Evolutionary conservation across 2,797 vertebrate genomes (phyloP).

Genomic region (Anguilla obscura): DNA sequence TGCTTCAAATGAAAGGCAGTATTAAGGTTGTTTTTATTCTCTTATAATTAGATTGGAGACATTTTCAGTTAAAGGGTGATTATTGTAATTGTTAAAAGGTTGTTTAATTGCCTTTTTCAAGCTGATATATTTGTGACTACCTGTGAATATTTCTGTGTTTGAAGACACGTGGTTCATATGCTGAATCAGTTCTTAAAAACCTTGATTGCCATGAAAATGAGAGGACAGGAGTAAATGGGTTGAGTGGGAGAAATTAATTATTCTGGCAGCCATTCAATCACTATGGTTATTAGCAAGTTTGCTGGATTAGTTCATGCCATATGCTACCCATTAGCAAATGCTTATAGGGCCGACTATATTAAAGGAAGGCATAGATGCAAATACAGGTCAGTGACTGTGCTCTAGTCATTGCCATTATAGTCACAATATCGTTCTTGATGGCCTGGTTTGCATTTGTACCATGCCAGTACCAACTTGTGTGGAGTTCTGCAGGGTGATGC

Average conservation of each 20-base stretch:
- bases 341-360: background rate
- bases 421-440: background rate
- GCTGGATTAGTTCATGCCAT: background rate
- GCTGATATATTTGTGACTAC: background rate
- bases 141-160: background rate
- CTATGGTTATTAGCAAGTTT: background rate
- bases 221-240: background rate
- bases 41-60: background rate
- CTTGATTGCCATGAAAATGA: background rate
- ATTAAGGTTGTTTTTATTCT: constrained; percentile 3
- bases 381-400: background rate
- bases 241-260: background rate
- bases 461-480: background rate
- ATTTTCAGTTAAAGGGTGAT: background rate
- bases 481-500: background rate
- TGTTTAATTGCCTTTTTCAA: background rate
- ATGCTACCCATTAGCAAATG: constrained; percentile 1
- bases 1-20: background rate
- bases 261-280: background rate
- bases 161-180: background rate
- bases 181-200: background rate
- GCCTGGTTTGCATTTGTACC: background rate
- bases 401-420: background rate
- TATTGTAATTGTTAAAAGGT: background rate
- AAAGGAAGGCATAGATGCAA: background rate